These are phyloP conservation scores for Gobiocypris rarus DNA, from an alignment of 2,113 vertebrate genomes.

Conservation along the genomic window DNA sequence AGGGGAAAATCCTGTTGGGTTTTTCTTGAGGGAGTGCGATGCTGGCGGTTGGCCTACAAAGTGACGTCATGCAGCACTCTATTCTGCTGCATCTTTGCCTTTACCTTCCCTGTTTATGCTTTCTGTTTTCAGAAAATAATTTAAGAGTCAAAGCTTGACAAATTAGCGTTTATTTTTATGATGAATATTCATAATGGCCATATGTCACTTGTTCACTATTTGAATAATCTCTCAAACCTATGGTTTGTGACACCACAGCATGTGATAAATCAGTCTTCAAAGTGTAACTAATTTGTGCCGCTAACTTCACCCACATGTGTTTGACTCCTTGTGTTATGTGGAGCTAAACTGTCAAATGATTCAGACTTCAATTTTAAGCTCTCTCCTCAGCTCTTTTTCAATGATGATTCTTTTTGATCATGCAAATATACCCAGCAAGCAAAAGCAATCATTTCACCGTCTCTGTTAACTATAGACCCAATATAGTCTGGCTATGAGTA, in stretches of 20 bases:
- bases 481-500: no score
- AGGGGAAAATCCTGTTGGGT: no score
- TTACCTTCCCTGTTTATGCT: not conserved
- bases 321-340: not conserved
- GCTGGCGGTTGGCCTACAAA: no score
- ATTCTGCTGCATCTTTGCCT: not conserved
- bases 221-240: slow-evolving; percentile 34
- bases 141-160: slow-evolving; percentile 17
- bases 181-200: slow-evolving; percentile 37
- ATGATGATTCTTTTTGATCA: not conserved
- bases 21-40: no score
- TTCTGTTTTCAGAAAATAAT: not conserved
- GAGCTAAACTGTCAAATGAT: slow-evolving; percentile 57
- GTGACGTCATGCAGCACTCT: no score
- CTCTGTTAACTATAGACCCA: no score
- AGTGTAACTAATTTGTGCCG: not conserved
- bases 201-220: slow-evolving; percentile 33
- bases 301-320: slow-evolving; percentile 30
- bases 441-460: no score
- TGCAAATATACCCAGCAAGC: not conserved
- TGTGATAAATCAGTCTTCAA: slow-evolving; percentile 19
- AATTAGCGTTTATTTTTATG: slow-evolving; percentile 2
- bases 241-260: slow-evolving; percentile 26
- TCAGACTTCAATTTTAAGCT: not conserved
- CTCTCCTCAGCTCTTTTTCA: not conserved